phyloP scores from a whole-genome alignment of 2,888 invertebrate species.

The Drosophila picticornis region DNA sequence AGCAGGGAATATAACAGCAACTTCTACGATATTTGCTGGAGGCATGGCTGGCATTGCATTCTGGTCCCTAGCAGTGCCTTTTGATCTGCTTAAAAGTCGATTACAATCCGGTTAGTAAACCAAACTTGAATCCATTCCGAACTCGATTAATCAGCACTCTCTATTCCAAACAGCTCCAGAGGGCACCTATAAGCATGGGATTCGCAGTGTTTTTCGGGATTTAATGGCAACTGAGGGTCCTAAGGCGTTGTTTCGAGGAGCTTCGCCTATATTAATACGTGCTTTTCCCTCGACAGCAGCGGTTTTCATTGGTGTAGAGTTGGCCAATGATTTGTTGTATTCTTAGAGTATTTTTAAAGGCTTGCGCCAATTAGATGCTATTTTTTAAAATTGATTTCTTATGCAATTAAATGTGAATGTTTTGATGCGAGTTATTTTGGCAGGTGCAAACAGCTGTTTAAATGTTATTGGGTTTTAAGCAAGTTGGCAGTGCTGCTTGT shows the following conservation, averaged over 20 bases:
- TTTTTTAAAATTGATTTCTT: constrained; percentile 15
- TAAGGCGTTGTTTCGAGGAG: constrained; percentile 95
- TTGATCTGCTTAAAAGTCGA: constrained; percentile 98
- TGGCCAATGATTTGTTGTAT: constrained; percentile 89
- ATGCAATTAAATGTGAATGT: constrained; percentile 32
- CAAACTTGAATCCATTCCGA: neutral
- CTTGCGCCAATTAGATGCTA: constrained; percentile 41
- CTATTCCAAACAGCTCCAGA: constrained; percentile 90
- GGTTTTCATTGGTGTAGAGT: constrained; percentile 98
- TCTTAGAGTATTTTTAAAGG: constrained; percentile 72
- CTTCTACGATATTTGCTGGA: constrained; percentile 95
- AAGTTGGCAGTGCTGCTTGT: constrained; percentile 36
- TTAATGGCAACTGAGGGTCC: constrained; percentile 96
- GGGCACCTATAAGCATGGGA: constrained; percentile 96
- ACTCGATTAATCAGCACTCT: neutral
- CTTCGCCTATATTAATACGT: constrained; percentile 96
- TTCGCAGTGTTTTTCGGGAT: constrained; percentile 94
- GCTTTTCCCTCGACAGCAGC: constrained; percentile 99
- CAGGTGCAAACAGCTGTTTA: constrained; percentile 24
- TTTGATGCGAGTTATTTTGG: constrained; percentile 9
- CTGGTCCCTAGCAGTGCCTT: constrained; percentile 98
- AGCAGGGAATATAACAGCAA: constrained; percentile 84
- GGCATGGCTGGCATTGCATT: constrained; percentile 98
- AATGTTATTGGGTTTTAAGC: neutral
- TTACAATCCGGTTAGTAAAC: constrained; percentile 93